These are phyloP conservation scores for Drosophila equinoxialis DNA, from an alignment of 1,140 invertebrate genomes.

Conservation along the genomic window DNA sequence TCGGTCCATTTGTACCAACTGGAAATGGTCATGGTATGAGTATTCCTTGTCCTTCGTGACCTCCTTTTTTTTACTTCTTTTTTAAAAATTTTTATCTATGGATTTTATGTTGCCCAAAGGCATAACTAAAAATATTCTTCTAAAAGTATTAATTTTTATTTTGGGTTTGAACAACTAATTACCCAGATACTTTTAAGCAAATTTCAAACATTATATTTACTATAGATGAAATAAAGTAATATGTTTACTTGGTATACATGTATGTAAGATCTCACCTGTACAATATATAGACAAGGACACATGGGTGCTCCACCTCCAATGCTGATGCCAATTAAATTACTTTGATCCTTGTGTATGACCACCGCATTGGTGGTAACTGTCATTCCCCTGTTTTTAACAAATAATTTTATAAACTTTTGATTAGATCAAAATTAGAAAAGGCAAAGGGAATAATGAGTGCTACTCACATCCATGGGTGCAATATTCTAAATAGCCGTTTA, in stretches of 20 bases:
- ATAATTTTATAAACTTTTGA: not conserved
- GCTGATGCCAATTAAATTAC: conserved; percentile 98
- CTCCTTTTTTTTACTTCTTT: not conserved
- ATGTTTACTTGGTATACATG: not conserved
- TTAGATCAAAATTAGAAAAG: not conserved
- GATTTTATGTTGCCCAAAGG: not conserved
- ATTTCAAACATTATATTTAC: no score
- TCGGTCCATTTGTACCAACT: conserved; percentile 11
- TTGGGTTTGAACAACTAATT: not conserved
- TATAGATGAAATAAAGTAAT: no score
- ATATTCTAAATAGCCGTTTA: conserved; percentile 42
- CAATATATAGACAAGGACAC: conserved; percentile 98
- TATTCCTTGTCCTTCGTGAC: not conserved
- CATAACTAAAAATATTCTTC: not conserved
- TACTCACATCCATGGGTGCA: conserved; percentile 64
- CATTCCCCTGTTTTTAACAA: conserved; percentile 92
- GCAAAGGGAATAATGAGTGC: not conserved
- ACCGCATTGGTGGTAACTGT: conserved; percentile 97
- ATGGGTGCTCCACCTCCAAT: conserved; percentile 98
- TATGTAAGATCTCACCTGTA: conserved; percentile 87
- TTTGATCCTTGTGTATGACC: conserved; percentile 94
- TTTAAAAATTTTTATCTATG: not conserved
- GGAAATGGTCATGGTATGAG: conserved; percentile 5
- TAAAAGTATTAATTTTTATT: conserved; percentile 3
- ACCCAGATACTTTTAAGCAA: no score